A percentile compares a stretch with the other conserved stretches of the same genome.
These are phyloP conservation scores for Pseudocheirus occidentalis DNA, from an alignment of 2,797 vertebrate species.

Conservation along the genomic window DNA sequence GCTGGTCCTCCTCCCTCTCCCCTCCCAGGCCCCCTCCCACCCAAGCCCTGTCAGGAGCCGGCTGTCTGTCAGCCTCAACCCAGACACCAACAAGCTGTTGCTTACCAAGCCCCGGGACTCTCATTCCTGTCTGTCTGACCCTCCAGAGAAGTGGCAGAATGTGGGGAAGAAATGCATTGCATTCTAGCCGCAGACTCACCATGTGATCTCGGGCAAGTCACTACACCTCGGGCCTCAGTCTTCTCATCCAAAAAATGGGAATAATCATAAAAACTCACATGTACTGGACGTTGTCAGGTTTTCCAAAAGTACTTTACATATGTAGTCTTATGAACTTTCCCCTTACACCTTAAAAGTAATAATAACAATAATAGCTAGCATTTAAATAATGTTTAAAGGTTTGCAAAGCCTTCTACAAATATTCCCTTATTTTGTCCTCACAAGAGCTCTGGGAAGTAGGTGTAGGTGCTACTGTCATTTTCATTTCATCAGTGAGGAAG, in stretches of 20 bases:
- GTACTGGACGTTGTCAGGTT: neutral
- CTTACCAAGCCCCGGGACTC: neutral
- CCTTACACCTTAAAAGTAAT: neutral
- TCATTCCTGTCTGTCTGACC: rapidly evolving
- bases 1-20: conserved; percentile 68
- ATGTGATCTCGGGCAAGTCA: neutral
- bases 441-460: neutral
- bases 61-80: conserved; percentile 23
- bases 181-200: neutral
- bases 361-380: neutral
- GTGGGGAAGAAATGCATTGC: rapidly evolving
- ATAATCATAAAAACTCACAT: neutral
- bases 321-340: neutral
- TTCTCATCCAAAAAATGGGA: neutral
- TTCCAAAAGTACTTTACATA: neutral
- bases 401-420: neutral
- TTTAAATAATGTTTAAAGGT: neutral
- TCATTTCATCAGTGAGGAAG: neutral
- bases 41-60: conserved; percentile 60
- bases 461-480: neutral
- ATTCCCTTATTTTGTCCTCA: neutral
- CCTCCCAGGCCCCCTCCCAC: conserved; percentile 36
- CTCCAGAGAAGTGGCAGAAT: neutral
- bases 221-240: neutral
- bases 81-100: neutral